Percentiles rank a stretch among this genome's conserved stretches.
phyloP scores from a whole-genome alignment of 2,888 invertebrate genomes.

The Machimus atricapillus region DNA sequence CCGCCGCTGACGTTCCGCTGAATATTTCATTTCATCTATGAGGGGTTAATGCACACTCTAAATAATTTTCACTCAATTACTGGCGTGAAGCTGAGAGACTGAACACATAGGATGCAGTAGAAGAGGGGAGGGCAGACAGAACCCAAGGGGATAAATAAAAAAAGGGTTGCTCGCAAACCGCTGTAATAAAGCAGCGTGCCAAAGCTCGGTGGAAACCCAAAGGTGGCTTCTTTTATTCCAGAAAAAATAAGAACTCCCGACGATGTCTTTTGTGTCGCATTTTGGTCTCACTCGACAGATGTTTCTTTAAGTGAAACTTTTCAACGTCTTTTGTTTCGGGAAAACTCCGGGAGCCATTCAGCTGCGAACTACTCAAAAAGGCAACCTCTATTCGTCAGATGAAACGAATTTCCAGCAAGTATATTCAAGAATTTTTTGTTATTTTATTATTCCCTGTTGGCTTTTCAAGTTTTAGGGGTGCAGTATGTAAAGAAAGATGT shows the following conservation, averaged over 20 bases:
- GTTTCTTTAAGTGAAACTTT: neutral
- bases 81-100: neutral
- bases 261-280: neutral
- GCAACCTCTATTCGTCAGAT: neutral
- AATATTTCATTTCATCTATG: constrained; percentile 39
- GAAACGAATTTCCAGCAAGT: neutral
- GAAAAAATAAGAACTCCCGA: neutral
- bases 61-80: constrained; percentile 41
- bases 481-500: neutral
- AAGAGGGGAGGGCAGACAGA: neutral
- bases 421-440: neutral
- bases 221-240: neutral
- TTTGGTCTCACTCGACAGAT: neutral
- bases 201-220: neutral
- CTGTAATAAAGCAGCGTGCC: neutral
- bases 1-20: neutral
- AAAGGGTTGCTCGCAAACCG: constrained; percentile 4
- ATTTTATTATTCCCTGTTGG: neutral
- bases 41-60: constrained; percentile 37
- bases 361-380: neutral
- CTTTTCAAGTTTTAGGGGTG: neutral
- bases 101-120: neutral
- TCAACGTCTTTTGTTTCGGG: neutral
- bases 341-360: neutral
- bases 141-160: neutral